Percentiles rank a stretch among this genome's conserved stretches.
These are phyloP conservation scores for Rhabdornis inornatus DNA, from an alignment of 2,113 vertebrate species.

Conservation along the genomic window DNA sequence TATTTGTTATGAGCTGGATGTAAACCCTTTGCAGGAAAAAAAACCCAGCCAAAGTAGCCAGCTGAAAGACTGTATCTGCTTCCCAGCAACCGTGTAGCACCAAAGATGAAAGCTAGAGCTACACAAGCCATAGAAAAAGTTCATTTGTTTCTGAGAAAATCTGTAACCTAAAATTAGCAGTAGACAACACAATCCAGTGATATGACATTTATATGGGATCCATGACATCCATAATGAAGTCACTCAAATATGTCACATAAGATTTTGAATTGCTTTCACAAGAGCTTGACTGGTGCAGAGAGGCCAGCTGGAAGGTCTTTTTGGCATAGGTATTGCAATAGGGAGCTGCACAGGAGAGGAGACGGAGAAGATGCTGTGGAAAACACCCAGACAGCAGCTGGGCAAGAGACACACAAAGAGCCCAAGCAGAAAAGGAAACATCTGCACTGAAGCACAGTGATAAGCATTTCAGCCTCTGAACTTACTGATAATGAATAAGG, in stretches of 20 bases:
- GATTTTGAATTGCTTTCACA: not conserved
- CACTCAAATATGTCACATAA: not conserved
- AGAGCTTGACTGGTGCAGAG: not conserved
- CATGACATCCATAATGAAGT: not conserved
- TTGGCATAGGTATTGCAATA: rapidly evolving
- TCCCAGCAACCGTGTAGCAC: not conserved
- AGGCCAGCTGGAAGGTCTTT: not conserved
- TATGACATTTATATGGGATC: not conserved
- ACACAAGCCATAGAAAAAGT: not conserved
- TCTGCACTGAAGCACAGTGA: not conserved
- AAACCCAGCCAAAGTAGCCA: not conserved
- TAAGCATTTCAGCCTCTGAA: not conserved
- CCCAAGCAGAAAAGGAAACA: not conserved
- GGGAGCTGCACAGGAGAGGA: not conserved
- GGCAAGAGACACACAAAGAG: not conserved
- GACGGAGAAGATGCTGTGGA: not conserved
- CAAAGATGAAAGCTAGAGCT: not conserved
- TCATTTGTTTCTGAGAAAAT: not conserved
- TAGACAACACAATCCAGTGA: not conserved
- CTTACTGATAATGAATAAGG: not conserved
- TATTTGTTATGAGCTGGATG: not conserved
- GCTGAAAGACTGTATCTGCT: not conserved
- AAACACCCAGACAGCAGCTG: not conserved
- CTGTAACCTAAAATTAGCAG: not conserved
- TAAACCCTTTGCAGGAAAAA: not conserved